Percentiles rank a stretch among this genome's conserved stretches.
Conservation (phyloP, 2,888 invertebrate species). For the Epistrophe grossulariae region DNA sequence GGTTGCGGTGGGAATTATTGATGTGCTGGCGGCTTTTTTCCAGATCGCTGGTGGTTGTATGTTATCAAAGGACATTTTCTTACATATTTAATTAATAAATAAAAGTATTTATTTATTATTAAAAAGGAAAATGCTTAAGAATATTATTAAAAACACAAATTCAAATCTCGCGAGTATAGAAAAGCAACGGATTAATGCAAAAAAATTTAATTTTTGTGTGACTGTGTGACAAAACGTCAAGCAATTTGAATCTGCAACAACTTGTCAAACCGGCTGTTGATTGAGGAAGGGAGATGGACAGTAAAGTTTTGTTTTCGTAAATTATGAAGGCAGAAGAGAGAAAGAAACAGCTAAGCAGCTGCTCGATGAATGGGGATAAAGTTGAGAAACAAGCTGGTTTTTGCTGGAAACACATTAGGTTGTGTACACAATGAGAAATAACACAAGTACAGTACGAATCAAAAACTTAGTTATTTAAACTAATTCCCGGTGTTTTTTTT, state of each 20-base stretch:
- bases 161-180: background rate
- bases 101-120: conserved; percentile 1
- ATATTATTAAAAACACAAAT: conserved; percentile 5
- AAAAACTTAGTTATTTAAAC: background rate
- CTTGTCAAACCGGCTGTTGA: conserved; percentile 73
- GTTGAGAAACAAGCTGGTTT: conserved; percentile 42
- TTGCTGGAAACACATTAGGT: conserved; percentile 39
- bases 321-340: conserved; percentile 12
- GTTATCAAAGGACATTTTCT: conserved; percentile 54
- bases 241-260: conserved; percentile 69
- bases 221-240: conserved; percentile 47
- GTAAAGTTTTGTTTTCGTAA: conserved; percentile 50
- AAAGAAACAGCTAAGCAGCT: conserved; percentile 10
- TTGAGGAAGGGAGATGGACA: conserved; percentile 33
- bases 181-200: conserved; percentile 59
- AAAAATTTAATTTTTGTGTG: conserved; percentile 6
- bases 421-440: conserved; percentile 14
- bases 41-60: conserved; percentile 43
- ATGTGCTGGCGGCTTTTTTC: conserved; percentile 47
- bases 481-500: no score
- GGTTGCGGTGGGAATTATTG: conserved; percentile 5
- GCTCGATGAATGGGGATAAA: conserved; percentile 37
- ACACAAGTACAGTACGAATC: background rate
- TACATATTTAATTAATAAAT: conserved; percentile 33
- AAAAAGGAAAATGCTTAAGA: background rate